Base-by-base conservation (phyloP, 2,113 vertebrate species). In the Boulengeromyrus knoepffleri region DNA sequence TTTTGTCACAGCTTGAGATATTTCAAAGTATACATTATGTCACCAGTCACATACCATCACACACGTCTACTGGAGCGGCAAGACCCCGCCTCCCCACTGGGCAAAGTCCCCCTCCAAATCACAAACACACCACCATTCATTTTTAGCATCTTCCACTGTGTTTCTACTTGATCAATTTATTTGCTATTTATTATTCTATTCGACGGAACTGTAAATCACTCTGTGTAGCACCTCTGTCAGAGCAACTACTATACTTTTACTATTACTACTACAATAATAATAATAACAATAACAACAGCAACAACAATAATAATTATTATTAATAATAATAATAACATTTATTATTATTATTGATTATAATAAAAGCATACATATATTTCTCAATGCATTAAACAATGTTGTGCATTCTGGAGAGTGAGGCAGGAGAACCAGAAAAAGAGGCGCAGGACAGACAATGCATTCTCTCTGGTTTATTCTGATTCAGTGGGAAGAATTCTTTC, bases 381-480 rank as follows among this genome's bases (percentile, higher is more conserved):
- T 77, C 70, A 31, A 39, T 77, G 36, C 15, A 7, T 77, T 36
- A 77, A 39, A 15, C 0, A 36, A 31, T 77, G 31, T 31, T 74
- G 10, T 77, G 31, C 4, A 2, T 77, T 80, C 2, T 39, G 85
- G 17, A n/a, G 4, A 52, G 6, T 12, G 45, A 87, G 27, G 74
- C 10, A 80, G 80, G 19, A 9, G 19, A 2, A 80, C 9, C 17
- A 19, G 46, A 27, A 46, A 74, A 85, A 47, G 50, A 88, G 84
- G 24, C 12, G 39, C 15, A 89, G 7, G 21, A 27, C 31, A 47
- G 77, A 12, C 93, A 94, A 95, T 96, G 95, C 96, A 96, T 96
- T 96, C 95, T 96, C 94, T 96, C 96, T 93, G 95, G 92, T 96
- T 96, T 96, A 96, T 96, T 96, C 95, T 94, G 94, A 93, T 94